A percentile compares a stretch with the other conserved stretches of the same genome.
Conservation (phyloP, 2,888 invertebrate genomes). For the Caenorhabditis sulstoni region DNA sequence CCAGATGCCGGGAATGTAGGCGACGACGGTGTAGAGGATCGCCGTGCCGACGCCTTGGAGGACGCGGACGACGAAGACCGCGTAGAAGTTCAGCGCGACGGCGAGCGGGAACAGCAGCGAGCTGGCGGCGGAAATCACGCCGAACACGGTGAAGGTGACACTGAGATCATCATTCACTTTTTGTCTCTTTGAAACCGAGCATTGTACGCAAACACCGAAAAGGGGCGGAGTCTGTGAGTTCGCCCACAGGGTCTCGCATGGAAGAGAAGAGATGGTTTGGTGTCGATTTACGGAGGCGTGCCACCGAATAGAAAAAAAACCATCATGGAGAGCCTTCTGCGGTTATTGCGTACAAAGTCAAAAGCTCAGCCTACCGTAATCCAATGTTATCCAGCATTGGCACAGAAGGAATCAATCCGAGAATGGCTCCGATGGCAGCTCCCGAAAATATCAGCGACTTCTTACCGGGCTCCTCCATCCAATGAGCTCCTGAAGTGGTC, state of each 20-base stretch:
- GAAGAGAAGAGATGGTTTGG: too few relatives aligned
- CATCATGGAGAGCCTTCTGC: too few relatives aligned
- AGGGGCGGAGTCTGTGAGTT: too few relatives aligned
- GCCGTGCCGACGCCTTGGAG: conserved; percentile 59
- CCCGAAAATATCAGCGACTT: conserved; percentile 59
- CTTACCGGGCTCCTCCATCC: conserved; percentile 56
- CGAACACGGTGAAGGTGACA: conserved; percentile 36
- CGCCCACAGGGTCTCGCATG: too few relatives aligned
- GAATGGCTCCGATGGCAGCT: conserved; percentile 53
- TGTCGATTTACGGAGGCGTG: too few relatives aligned
- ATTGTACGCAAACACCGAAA: too few relatives aligned
- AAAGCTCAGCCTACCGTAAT: too few relatives aligned
- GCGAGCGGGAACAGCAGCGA: conserved; percentile 60
- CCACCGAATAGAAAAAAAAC: too few relatives aligned
- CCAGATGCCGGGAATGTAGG: conserved; percentile 58
- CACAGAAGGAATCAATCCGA: conserved; percentile 56
- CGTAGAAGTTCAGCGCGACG: conserved; percentile 51
- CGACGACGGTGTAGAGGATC: conserved; percentile 56
- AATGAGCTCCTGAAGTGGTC: conserved; percentile 49
- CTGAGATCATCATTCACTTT: too few relatives aligned
- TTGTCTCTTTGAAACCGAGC: too few relatives aligned
- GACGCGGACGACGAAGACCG: conserved; percentile 51
- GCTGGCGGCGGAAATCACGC: conserved; percentile 51
- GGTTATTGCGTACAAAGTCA: too few relatives aligned
- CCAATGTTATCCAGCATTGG: conserved; percentile 52